Evolutionary conservation across 2,113 vertebrate genomes (phyloP).

Genomic region (Grallaria varia): DNA sequence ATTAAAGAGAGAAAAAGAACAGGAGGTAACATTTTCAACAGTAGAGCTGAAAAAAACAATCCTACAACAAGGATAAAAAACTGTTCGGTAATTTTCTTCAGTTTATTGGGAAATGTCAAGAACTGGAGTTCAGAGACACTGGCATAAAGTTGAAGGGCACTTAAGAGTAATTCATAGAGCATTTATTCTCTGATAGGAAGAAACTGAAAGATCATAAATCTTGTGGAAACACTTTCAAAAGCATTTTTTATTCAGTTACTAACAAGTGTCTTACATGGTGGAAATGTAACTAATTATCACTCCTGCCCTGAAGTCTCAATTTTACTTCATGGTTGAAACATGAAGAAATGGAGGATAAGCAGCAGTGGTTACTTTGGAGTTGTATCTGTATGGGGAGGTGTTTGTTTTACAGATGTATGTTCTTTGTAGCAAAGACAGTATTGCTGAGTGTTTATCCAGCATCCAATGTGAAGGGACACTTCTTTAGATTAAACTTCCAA

Average conservation of each 20-base stretch:
- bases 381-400: background rate
- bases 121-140: background rate
- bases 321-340: background rate
- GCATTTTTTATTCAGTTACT: background rate
- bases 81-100: background rate
- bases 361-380: background rate
- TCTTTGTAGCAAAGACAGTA: background rate
- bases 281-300: background rate
- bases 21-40: background rate
- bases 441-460: background rate
- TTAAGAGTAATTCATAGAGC: background rate
- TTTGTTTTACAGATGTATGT: background rate
- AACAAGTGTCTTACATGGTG: background rate
- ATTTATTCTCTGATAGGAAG: background rate
- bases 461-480: background rate
- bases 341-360: background rate
- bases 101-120: background rate
- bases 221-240: background rate
- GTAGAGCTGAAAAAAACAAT: background rate
- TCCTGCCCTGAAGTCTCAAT: background rate
- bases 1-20: fast-evolving
- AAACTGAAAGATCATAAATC: background rate
- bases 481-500: background rate
- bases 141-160: background rate
- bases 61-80: background rate